Base-by-base conservation (phyloP, 2,113 vertebrate species). In the Fregetta grallaria region DNA sequence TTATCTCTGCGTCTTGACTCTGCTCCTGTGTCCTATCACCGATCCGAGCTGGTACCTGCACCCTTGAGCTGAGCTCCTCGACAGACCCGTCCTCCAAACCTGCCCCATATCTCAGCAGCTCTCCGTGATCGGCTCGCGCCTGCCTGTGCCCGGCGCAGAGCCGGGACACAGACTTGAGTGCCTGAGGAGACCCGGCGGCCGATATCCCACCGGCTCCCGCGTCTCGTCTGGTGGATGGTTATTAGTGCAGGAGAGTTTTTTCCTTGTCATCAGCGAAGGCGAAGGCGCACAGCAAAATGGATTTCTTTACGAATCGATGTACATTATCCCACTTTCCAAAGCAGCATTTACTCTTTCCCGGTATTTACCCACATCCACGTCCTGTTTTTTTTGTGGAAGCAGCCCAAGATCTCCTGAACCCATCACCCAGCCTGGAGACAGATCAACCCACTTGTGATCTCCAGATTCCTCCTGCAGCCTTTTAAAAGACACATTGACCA, bases 281-380 rank as follows among this genome's bases (percentile, higher is more conserved):
- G 44, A 44, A 58, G 40, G 40, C 61, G 62, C 44, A 14, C 66
- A 30, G 5, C 30, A 65, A 6, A 32, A 36, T 19, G 72, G 63
- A 49, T 66, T 65, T 59, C 29, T 36, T 18, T 47, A 55, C 20
- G 38, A 53, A 79, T 8, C 40, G 0, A 36, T 15, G n/a, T 13
- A 4, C 21, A 1, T 63, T 10, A 19, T 32, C 52, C 47, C 45
- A 6, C 22, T 67, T 75, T 19, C 86, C 61, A 61, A 55, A 42
- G 68, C 68, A 55, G 29, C 52, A 25, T 38, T 45, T 52, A 34
- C 22, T 34, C 62, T n/a, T 40, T 50, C 58, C 50, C 1, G 2
- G 42, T 25, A 25, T 65, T 65, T 29, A 32, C 17, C 15, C 6
- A 0, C 3, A 0, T 10, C 9, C 0, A 3, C 6, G 16, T n/a